Percentiles rank a stretch among this genome's conserved stretches.
Conservation (phyloP, 2,888 invertebrate genomes). For the Chymomyza procnemis region DNA sequence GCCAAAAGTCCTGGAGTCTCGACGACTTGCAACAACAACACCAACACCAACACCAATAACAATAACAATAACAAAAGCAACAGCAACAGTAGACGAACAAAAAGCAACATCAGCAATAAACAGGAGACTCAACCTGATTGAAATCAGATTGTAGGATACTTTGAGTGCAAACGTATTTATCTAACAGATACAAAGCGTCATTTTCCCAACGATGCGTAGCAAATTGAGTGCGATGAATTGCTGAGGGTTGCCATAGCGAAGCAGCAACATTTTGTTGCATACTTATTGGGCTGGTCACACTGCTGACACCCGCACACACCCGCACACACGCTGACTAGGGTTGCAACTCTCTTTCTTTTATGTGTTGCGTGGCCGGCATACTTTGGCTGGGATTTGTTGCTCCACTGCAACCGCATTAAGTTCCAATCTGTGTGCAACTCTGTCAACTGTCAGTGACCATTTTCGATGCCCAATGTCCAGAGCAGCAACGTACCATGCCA, state of each 20-base stretch:
- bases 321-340: neutral
- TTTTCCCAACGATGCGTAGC: neutral
- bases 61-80: neutral
- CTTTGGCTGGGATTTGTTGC: neutral
- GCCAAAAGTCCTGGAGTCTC: no score
- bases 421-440: neutral
- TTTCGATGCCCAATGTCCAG: neutral
- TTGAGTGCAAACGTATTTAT: slow-evolving; percentile 17
- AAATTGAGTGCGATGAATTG: neutral
- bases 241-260: neutral
- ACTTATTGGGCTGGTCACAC: slow-evolving; percentile 12
- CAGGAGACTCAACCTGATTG: slow-evolving; percentile 17
- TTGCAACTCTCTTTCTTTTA: neutral
- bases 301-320: neutral
- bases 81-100: neutral
- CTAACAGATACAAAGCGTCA: neutral
- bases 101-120: neutral
- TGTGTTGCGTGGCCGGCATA: neutral
- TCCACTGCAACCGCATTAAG: neutral
- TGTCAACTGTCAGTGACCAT: neutral
- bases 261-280: slow-evolving; percentile 13
- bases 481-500: no score
- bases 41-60: neutral
- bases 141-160: slow-evolving; percentile 18
- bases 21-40: neutral